These are phyloP conservation scores for Chelonus insularis DNA, from an alignment of 1,140 invertebrate genomes.

Conservation along the genomic window DNA sequence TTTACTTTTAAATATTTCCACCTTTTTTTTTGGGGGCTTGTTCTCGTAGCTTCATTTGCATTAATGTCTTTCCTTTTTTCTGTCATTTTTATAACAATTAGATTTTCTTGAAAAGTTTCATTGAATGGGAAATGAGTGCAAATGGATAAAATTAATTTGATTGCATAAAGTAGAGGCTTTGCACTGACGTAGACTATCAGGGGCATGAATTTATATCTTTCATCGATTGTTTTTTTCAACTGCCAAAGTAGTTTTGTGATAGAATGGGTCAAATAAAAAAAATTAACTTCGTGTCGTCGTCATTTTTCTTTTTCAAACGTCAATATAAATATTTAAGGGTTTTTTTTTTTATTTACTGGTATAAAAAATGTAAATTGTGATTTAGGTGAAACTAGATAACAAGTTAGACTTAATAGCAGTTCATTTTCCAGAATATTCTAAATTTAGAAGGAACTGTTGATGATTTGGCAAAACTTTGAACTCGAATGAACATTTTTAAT, in stretches of 20 bases:
- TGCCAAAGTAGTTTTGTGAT: not conserved
- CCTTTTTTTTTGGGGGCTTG: not conserved
- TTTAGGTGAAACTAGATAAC: too few relatives aligned
- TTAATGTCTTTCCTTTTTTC: not conserved
- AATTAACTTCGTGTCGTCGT: too few relatives aligned
- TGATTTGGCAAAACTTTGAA: too few relatives aligned
- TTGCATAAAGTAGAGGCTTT: slow-evolving; percentile 11
- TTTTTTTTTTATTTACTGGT: too few relatives aligned
- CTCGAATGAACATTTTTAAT: too few relatives aligned
- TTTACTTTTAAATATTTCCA: not conserved
- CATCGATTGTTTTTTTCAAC: slow-evolving; percentile 5
- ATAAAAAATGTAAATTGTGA: too few relatives aligned
- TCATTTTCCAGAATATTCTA: too few relatives aligned
- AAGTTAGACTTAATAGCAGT: too few relatives aligned
- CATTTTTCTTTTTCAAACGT: too few relatives aligned
- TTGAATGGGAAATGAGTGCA: slow-evolving; percentile 4
- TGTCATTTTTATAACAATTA: not conserved
- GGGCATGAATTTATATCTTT: slow-evolving; percentile 5
- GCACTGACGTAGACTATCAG: not conserved
- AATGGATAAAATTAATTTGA: slow-evolving; percentile 22
- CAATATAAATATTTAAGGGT: too few relatives aligned
- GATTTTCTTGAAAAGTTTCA: not conserved
- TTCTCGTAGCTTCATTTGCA: not conserved
- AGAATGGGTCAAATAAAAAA: too few relatives aligned
- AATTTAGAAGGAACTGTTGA: too few relatives aligned